Conservation (phyloP, 2,113 vertebrate species). For the Herpailurus yagouaroundi region DNA sequence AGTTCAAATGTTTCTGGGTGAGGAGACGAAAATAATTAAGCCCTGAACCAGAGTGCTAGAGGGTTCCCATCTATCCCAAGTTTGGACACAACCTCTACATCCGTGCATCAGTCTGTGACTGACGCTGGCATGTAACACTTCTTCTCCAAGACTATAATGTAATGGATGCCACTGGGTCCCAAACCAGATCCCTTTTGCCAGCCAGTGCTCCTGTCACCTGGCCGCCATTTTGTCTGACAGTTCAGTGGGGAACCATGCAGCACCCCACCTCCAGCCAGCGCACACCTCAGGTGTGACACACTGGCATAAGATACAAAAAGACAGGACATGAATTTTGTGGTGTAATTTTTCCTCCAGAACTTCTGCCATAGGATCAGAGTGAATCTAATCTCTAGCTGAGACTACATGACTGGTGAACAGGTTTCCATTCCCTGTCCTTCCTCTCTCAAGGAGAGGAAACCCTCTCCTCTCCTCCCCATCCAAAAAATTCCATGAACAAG, state of each 20-base stretch:
- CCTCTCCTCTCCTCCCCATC: neutral
- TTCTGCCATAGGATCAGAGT: neutral
- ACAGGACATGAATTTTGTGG: neutral
- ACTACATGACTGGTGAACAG: neutral
- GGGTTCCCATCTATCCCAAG: neutral
- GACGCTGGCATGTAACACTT: neutral
- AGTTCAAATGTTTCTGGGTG: neutral
- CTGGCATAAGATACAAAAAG: neutral
- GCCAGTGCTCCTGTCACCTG: neutral
- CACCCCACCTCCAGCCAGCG: neutral
- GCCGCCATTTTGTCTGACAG: neutral
- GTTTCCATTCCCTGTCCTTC: neutral
- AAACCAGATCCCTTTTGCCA: neutral
- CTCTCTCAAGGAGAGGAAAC: neutral
- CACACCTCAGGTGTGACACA: neutral
- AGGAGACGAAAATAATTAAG: neutral
- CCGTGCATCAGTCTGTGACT: neutral
- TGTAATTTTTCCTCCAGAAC: neutral
- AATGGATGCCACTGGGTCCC: neutral
- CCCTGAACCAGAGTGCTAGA: neutral
- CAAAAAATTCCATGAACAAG: neutral
- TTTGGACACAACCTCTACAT: neutral
- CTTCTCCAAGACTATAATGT: neutral
- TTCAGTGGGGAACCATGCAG: neutral
- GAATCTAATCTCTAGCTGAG: neutral